Percentiles rank a stretch among this genome's conserved stretches.
These are phyloP conservation scores for Cherax quadricarinatus DNA, from an alignment of 1,140 invertebrate species.

Conservation along the genomic window DNA sequence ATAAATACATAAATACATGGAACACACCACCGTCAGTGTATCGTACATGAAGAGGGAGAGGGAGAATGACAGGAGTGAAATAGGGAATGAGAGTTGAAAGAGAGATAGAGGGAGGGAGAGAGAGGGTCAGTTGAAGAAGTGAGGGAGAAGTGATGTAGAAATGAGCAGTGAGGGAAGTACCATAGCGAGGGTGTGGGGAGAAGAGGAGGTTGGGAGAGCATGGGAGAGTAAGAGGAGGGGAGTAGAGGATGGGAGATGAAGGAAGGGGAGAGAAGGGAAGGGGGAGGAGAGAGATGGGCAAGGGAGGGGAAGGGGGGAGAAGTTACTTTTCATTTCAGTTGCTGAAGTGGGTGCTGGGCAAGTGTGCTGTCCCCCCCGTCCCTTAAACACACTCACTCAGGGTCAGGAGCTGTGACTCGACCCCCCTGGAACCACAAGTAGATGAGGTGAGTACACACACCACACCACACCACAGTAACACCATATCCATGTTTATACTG, in stretches of 20 bases:
- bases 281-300: not conserved
- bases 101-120: not conserved
- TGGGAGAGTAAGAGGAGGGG: too few relatives aligned
- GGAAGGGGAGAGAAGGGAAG: not conserved
- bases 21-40: too few relatives aligned
- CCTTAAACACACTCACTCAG: too few relatives aligned
- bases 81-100: not conserved
- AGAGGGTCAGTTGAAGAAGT: not conserved
- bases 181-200: not conserved
- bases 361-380: too few relatives aligned
- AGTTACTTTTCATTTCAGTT: not conserved
- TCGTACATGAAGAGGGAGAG: not conserved
- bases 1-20: too few relatives aligned
- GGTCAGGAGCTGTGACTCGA: too few relatives aligned
- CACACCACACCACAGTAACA: not conserved
- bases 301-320: not conserved
- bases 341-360: too few relatives aligned
- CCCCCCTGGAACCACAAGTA: too few relatives aligned
- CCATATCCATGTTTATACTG: not conserved
- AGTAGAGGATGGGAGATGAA: not conserved
- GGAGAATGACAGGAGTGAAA: not conserved
- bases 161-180: not conserved
- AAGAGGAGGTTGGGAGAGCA: not conserved
- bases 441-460: not conserved
- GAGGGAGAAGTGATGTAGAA: not conserved